Percentiles rank a stretch among this genome's conserved stretches.
Evolutionary conservation across 1,140 invertebrate genomes (phyloP).

Genomic region (Mya arenaria): DNA sequence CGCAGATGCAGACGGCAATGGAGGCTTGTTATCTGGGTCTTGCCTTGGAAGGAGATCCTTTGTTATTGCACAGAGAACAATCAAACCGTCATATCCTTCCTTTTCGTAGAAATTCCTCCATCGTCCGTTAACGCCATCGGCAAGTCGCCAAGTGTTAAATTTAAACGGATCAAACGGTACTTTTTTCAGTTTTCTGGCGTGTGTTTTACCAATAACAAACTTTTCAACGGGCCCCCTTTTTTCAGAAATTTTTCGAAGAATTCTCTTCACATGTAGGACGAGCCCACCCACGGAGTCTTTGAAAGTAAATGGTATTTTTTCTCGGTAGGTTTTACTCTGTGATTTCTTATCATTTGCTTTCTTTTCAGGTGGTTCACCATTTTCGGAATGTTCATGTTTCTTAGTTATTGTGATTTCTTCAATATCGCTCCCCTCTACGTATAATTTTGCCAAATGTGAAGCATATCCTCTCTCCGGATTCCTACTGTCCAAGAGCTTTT

Average conservation of each 20-base stretch:
- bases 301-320: no score
- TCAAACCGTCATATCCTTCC: neutral
- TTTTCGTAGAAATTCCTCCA: neutral
- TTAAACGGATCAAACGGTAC: neutral
- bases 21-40: no score
- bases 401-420: no score
- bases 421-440: no score
- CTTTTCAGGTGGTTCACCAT: no score
- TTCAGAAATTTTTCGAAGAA: neutral
- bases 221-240: neutral
- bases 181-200: conserved; percentile 2
- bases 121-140: neutral
- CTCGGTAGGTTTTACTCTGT: no score
- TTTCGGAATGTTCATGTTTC: no score
- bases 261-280: neutral
- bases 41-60: neutral
- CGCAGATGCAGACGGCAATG: no score
- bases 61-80: neutral
- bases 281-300: neutral
- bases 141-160: neutral
- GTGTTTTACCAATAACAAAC: conserved; percentile 4
- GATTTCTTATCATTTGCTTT: no score
- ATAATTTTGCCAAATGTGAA: no score
- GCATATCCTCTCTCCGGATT: no score
- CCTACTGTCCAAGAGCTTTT: no score